These are phyloP conservation scores for Sinocyclocheilus anophthalmus DNA, from an alignment of 2,113 vertebrate species.

Conservation along the genomic window DNA sequence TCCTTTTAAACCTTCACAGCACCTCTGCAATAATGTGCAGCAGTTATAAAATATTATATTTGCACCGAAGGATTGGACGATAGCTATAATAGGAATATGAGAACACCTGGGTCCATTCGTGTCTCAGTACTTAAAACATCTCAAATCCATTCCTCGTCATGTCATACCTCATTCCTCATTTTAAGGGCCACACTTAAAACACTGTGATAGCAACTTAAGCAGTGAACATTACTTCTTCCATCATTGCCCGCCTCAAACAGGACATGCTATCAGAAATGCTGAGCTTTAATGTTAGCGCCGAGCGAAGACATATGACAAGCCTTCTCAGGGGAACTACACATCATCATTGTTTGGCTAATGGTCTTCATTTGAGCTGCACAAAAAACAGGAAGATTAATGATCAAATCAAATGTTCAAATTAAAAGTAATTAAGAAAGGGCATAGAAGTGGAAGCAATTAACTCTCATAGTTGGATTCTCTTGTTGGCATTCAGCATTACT, in stretches of 20 bases:
- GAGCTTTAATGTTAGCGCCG: neutral
- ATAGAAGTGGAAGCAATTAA: constrained; percentile 50
- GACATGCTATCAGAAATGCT: constrained; percentile 36
- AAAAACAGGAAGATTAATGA: constrained; percentile 40
- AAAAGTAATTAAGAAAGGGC: constrained; percentile 62
- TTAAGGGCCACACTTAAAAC: constrained; percentile 16
- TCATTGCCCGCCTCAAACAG: constrained; percentile 50
- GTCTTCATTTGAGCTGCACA: constrained; percentile 34
- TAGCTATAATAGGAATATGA: neutral
- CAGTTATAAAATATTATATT: constrained; percentile 7
- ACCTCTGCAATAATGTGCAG: neutral
- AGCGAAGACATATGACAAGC: constrained; percentile 34
- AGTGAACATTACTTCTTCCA: constrained; percentile 37
- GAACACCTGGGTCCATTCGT: neutral
- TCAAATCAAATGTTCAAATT: constrained; percentile 53
- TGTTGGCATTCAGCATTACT: constrained; percentile 35
- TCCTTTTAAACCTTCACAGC: neutral
- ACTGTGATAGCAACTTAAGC: constrained; percentile 13
- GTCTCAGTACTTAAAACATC: neutral
- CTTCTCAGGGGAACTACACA: constrained; percentile 45
- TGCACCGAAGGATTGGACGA: neutral
- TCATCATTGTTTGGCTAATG: constrained; percentile 51
- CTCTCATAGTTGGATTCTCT: constrained; percentile 26
- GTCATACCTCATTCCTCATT: constrained; percentile 42
- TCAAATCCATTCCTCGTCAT: neutral